Evolutionary conservation across 2,113 vertebrate species (phyloP), one percentile per base, ranked within the genome.

Genomic region (Drymodes brunneopygia): DNA sequence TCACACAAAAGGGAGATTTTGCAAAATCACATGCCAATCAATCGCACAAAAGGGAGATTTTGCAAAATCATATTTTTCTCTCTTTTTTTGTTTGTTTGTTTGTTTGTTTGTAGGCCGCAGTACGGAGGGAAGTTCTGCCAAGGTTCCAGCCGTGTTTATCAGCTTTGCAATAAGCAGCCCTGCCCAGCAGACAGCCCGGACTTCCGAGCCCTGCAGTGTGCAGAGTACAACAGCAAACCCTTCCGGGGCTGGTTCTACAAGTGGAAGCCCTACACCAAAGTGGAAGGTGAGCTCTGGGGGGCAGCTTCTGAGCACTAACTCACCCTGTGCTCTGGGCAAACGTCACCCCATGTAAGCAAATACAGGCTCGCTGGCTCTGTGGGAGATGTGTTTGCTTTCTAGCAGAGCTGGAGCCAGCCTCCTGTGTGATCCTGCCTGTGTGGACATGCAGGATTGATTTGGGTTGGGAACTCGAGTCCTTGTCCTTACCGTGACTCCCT

Each of bases 191-290:
- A 92, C 5, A 96, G 97, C 16, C 92, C 98, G 94, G 98, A 98
- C 87, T 99, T 99, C 97, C 98, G 99, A 69, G 98, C 99, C 53
- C 99, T 99, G 97, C 99, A 99, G 96, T 99, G 99, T 13, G 99
- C 99, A 0, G 99, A 99, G 88, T 99, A 99, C 97, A 99, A 99
- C 98, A 99, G 99, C 98, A 99, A 99, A 90, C 99, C 99, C 44
- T 99, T 99, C 98, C 98, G 99, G 25, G 99, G 99, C 57, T 99
- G 99, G 99, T 99, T 98, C 98, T 99, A 99, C 97, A 99, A 99
- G 90, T 99, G 99, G 99, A 99, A 99, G 91, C 99, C 99, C 9
- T 99, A 99, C 85, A 99, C 98, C n/a, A 99, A 99, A 97, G 99
- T 99, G 69, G 98, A 99, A 97, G 99, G 99, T 99, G 98, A 97